These are phyloP conservation scores for Nomada fabriciana DNA, from an alignment of 2,888 invertebrate species.

Conservation along the genomic window DNA sequence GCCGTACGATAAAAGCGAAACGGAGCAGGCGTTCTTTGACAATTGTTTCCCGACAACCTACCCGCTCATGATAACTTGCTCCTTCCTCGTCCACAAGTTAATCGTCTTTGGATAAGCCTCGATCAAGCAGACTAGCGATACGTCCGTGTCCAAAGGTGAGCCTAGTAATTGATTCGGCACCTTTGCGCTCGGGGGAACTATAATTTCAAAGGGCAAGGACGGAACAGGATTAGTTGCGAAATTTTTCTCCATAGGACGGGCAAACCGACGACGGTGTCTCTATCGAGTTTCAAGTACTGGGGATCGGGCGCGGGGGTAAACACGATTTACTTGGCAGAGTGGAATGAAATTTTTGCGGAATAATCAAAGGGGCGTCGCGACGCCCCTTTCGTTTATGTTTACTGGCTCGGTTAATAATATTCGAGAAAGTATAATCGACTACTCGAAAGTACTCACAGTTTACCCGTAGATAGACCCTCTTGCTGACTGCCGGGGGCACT, in stretches of 20 bases:
- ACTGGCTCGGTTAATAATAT: neutral
- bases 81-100: conserved; percentile 89
- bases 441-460: conserved; percentile 88
- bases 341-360: neutral
- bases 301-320: neutral
- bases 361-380: neutral
- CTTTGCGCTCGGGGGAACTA: conserved; percentile 89
- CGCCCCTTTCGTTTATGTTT: neutral
- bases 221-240: neutral
- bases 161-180: conserved; percentile 88
- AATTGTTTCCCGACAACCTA: conserved; percentile 78
- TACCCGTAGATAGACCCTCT: conserved; percentile 86
- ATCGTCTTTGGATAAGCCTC: conserved; percentile 89
- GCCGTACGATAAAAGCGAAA: neutral
- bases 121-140: conserved; percentile 88
- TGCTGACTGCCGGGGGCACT: conserved; percentile 89
- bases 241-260: neutral
- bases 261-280: no score
- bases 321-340: neutral
- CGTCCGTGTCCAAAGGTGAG: conserved; percentile 87
- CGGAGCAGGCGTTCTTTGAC: neutral
- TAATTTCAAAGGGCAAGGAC: conserved; percentile 29
- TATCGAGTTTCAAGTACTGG: no score
- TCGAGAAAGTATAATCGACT: conserved; percentile 19
- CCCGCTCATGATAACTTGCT: conserved; percentile 88